Percentiles rank a stretch among this genome's conserved stretches.
Conservation (phyloP, 2,113 vertebrate genomes). For the Sinocyclocheilus grahami region DNA sequence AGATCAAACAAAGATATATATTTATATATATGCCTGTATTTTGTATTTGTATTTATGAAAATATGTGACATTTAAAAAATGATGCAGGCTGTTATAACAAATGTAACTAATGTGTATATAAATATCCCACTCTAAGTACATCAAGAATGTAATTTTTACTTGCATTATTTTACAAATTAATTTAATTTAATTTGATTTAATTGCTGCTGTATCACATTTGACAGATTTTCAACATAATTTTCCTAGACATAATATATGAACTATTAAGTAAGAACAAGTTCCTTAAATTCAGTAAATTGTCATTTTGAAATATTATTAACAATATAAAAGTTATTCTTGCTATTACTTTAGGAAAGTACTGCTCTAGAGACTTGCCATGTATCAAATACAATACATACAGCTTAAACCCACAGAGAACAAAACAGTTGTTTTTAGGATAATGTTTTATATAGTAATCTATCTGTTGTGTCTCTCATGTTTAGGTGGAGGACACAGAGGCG, state of each 20-base stretch:
- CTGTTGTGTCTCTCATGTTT: conserved; percentile 15
- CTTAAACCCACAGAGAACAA: neutral
- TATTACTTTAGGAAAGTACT: neutral
- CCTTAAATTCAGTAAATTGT: neutral
- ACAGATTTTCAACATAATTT: neutral
- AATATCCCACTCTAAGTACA: too few species aligned
- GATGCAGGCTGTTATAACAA: too few species aligned
- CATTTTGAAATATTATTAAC: neutral
- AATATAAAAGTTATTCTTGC: neutral
- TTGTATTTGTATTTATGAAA: too few species aligned
- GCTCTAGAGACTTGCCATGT: neutral
- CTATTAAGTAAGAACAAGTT: neutral
- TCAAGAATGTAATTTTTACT: too few species aligned
- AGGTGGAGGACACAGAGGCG: conserved; percentile 95
- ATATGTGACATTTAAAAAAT: too few species aligned
- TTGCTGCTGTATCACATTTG: neutral
- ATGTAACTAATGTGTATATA: too few species aligned
- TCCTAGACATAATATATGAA: neutral
- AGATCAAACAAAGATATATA: too few species aligned
- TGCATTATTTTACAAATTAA: too few species aligned
- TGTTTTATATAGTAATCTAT: neutral
- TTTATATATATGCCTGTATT: too few species aligned
- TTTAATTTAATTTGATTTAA: too few species aligned
- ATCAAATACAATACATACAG: neutral
- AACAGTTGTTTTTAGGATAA: neutral